Conservation (phyloP, 2,797 vertebrate species). For the Australoheros facetus region DNA sequence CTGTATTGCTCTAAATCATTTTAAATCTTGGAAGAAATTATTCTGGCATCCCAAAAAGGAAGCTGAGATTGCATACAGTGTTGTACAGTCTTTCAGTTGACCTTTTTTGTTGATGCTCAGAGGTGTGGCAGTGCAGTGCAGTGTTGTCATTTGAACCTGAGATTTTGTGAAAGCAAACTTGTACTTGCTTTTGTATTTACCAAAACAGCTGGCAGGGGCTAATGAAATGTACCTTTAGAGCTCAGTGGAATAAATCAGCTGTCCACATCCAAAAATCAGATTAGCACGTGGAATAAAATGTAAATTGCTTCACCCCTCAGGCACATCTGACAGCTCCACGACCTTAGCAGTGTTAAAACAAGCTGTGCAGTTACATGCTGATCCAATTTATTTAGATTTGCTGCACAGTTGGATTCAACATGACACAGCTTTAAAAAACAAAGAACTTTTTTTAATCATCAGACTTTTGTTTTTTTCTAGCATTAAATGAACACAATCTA, state of each 20-base stretch:
- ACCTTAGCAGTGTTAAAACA: neutral
- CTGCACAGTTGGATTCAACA: neutral
- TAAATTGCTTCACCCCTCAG: constrained; percentile 20
- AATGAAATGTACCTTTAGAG: neutral
- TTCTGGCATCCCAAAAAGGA: too few species aligned
- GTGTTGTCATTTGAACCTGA: neutral
- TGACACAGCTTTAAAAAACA: neutral
- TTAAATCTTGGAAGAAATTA: too few species aligned
- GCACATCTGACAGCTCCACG: neutral
- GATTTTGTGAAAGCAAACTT: constrained; percentile 5
- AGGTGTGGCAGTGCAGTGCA: neutral
- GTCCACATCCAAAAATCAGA: neutral
- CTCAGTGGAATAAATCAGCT: constrained; percentile 9
- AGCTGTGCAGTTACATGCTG: neutral
- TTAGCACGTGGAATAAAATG: constrained; percentile 7
- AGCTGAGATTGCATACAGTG: neutral
- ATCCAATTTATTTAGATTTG: neutral
- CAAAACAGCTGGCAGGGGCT: neutral
- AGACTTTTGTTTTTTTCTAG: neutral
- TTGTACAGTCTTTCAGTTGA: neutral
- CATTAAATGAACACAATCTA: neutral
- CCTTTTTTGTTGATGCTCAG: neutral
- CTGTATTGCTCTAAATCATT: too few species aligned
- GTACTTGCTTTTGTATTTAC: neutral
- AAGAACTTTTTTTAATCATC: neutral